Percentiles rank a stretch among this genome's conserved stretches.
phyloP scores from a whole-genome alignment of 1,140 invertebrate species.

The Drosophila pallidifrons region DNA sequence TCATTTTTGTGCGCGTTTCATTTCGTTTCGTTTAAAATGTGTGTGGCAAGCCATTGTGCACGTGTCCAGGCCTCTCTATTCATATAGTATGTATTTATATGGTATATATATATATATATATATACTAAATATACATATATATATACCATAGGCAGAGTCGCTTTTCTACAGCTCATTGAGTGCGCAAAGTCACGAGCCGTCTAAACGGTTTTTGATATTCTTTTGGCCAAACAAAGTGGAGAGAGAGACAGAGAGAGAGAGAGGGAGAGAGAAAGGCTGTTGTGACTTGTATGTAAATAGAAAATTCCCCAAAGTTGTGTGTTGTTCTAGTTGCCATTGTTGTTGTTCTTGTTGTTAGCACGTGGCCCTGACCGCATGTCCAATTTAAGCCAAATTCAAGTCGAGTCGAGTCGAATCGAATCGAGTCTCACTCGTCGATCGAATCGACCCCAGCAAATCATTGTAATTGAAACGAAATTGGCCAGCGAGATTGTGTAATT shows the following conservation, averaged over 20 bases:
- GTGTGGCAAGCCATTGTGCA: slow-evolving; percentile 32
- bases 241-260: not conserved
- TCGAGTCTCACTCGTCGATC: slow-evolving; percentile 18
- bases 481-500: slow-evolving; percentile 33
- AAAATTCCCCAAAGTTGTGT: slow-evolving; percentile 14
- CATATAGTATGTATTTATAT: not conserved
- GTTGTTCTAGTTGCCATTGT: not conserved
- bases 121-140: not conserved
- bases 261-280: not conserved
- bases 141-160: not conserved
- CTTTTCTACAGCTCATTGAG: slow-evolving; percentile 18
- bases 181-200: slow-evolving; percentile 35
- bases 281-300: slow-evolving; percentile 43
- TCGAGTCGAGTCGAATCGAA: no score
- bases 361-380: slow-evolving; percentile 66
- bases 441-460: slow-evolving; percentile 54
- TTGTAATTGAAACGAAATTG: slow-evolving; percentile 70
- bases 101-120: slow-evolving; percentile 5
- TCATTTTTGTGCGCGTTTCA: not conserved
- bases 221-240: slow-evolving; percentile 11
- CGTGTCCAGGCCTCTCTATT: slow-evolving; percentile 34
- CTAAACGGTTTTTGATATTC: slow-evolving; percentile 47
- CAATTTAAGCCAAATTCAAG: slow-evolving; percentile 37
- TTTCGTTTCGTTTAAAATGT: slow-evolving; percentile 18
- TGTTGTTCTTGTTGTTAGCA: slow-evolving; percentile 32